These are phyloP conservation scores for Leptogaster cylindrica DNA, from an alignment of 2,888 invertebrate species.

Conservation along the genomic window DNA sequence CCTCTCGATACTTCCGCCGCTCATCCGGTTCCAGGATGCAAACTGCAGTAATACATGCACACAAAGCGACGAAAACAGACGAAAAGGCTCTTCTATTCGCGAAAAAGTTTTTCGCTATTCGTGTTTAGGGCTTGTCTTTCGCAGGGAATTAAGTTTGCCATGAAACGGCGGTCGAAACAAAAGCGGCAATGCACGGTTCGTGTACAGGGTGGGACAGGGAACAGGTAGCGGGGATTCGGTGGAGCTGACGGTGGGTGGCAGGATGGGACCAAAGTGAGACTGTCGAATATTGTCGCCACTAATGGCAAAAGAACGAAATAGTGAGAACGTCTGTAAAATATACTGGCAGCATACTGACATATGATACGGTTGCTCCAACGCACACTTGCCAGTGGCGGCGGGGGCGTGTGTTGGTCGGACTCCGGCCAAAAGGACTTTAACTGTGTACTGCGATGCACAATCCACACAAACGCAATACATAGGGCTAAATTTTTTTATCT, in stretches of 20 bases:
- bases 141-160: conserved; percentile 22
- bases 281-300: not conserved
- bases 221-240: not conserved
- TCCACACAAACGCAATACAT: conserved; percentile 6
- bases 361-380: too few relatives aligned
- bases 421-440: too few relatives aligned
- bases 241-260: too few relatives aligned
- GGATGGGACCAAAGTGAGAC: too few relatives aligned
- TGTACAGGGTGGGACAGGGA: not conserved
- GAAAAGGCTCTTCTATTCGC: conserved; percentile 19
- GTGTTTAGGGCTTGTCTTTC: conserved; percentile 30
- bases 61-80: too few relatives aligned
- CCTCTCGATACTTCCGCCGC: not conserved
- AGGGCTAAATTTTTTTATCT: conserved; percentile 18
- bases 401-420: not conserved
- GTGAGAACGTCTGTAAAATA: not conserved
- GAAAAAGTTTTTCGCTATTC: conserved; percentile 21
- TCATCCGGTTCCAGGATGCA: conserved; percentile 12
- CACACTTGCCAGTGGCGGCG: not conserved
- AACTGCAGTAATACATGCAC: not conserved
- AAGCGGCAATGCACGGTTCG: not conserved
- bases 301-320: conserved; percentile 1
- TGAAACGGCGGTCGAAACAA: not conserved
- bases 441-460: too few relatives aligned
- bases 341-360: not conserved